phyloP scores from a whole-genome alignment of 2,113 vertebrate genomes.

The Poecilia latipinna region DNA sequence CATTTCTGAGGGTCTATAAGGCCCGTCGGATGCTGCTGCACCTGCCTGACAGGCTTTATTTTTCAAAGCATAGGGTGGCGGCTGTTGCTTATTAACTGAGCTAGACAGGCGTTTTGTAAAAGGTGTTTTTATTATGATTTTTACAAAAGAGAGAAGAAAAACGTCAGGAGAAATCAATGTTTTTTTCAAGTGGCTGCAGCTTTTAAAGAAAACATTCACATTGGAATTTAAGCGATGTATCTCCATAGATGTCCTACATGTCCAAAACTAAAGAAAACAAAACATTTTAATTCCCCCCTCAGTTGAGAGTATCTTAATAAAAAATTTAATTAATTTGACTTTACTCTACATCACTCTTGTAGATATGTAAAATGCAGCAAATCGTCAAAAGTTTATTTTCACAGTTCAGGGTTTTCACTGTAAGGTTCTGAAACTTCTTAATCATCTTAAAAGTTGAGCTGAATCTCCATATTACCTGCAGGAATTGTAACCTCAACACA shows the following conservation, averaged over 20 bases:
- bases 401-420: background rate
- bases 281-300: background rate
- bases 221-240: background rate
- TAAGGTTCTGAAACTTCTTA: background rate
- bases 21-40: background rate
- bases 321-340: background rate
- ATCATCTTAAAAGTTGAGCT: constrained; percentile 13
- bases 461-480: constrained; percentile 15
- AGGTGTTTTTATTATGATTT: background rate
- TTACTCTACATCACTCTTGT: background rate
- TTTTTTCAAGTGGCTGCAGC: background rate
- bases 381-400: background rate
- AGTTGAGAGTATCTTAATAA: background rate
- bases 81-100: background rate
- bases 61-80: background rate
- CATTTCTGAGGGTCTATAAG: background rate
- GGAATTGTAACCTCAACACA: background rate
- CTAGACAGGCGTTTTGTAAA: background rate
- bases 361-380: background rate
- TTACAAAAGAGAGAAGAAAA: background rate
- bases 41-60: background rate
- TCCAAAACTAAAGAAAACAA: background rate
- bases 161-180: background rate
- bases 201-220: background rate
- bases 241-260: background rate